Evolutionary conservation across 2,888 invertebrate genomes (phyloP).

Genomic region (Ecdyonurus torrentis): DNA sequence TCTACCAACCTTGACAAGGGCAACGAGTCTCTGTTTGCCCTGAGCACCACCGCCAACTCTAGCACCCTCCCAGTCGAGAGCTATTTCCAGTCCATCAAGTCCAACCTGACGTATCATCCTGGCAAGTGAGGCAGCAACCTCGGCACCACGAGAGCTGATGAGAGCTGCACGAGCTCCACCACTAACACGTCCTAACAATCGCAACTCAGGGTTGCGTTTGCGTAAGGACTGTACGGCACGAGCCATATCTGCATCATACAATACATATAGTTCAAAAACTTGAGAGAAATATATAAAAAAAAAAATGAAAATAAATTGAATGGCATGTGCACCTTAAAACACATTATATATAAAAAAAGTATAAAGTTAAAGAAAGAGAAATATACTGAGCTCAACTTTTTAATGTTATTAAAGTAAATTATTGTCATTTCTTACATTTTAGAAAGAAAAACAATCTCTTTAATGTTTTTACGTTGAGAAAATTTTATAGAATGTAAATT

Average conservation of each 20-base stretch:
- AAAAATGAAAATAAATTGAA: too few species aligned
- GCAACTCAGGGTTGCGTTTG: conserved; percentile 12
- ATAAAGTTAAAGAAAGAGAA: too few species aligned
- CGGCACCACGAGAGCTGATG: conserved; percentile 5
- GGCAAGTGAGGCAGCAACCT: conserved; percentile 11
- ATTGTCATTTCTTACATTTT: too few species aligned
- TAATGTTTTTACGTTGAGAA: too few species aligned
- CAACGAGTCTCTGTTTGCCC: conserved; percentile 12
- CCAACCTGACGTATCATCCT: conserved; percentile 12
- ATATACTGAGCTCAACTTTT: too few species aligned
- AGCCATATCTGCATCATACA: not conserved
- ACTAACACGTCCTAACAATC: conserved; percentile 11
- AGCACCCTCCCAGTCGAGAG: conserved; percentile 14
- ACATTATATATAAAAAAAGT: too few species aligned
- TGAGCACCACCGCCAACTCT: conserved; percentile 10
- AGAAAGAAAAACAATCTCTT: too few species aligned
- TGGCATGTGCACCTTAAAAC: too few species aligned
- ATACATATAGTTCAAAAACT: too few species aligned
- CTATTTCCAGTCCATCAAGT: conserved; percentile 16
- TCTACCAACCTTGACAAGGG: conserved; percentile 15
- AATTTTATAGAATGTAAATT: too few species aligned
- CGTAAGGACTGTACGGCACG: conserved; percentile 7
- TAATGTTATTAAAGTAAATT: too few species aligned
- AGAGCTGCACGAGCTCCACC: conserved; percentile 10
- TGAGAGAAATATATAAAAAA: too few species aligned